Base-by-base conservation (phyloP, 2,113 vertebrate genomes). In the Mirza zaza region DNA sequence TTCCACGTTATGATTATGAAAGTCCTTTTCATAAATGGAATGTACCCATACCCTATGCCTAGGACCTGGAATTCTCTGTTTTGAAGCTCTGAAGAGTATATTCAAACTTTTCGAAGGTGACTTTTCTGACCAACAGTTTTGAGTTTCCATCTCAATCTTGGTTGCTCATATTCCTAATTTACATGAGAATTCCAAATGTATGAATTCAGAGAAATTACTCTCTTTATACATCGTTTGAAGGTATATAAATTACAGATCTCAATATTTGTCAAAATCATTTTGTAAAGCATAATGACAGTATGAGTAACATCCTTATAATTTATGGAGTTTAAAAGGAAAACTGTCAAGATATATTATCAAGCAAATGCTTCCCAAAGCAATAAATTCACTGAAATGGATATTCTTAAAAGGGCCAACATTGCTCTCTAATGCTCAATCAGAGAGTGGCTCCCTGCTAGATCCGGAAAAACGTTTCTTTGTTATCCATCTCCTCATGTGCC, bases 91-190 rank as follows among this genome's bases (percentile, higher is more conserved):
- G 21, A 92, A 84, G 89, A 18, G 32, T n/a, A 8, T n/a, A 70
- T n/a, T 42, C 55, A 25, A 87, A 61, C 8, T 89, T 93, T 95
- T 67, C 34, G 42, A 91, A 61, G 61, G 65, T 23, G 2, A 17
- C 36, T 90, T 94, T 95, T 61, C 67, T 96, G 89, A 91, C 34
- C n/a, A 65, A 95, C 45, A 27, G 7, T 73, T 61, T 91, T 77
- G 45, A 94, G n/a, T 81, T 95, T 55, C 20, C 92, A 21, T 86
- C 36, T 70, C 76, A 67, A 80, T 39, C 6, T 27, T 90, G 55
- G 27, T 34, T 90, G 20, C 32, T 75, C n/a, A 32, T 80, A 85
- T 76, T 71, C 10, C 75, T 52, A 65, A 84, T 84, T 90, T 94
- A 71, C 6, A 36, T n/a, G 8, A 92, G n/a, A 75, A 93, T 87